Evolutionary conservation across 1,140 invertebrate species (phyloP).

Genomic region (Drosophila pectinifera): DNA sequence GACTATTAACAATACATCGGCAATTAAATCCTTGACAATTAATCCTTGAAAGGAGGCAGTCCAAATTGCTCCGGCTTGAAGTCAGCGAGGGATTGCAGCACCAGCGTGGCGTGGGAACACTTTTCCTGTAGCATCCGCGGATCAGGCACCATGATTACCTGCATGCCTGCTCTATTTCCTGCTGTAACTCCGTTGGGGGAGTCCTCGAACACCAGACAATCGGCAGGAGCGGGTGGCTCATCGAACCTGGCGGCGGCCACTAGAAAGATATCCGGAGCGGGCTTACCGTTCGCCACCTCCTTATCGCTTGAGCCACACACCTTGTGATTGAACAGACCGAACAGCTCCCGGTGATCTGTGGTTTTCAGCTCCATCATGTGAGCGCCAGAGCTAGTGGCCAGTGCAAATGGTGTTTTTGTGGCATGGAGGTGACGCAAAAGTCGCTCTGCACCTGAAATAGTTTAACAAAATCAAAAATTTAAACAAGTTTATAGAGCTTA

Average conservation of each 20-base stretch:
- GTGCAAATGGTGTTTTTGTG: conserved; percentile 92
- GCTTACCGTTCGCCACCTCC: conserved; percentile 96
- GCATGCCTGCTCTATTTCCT: conserved; percentile 93
- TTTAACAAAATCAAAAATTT: conserved; percentile 14
- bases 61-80: conserved; percentile 95
- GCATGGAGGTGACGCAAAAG: conserved; percentile 92
- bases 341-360: conserved; percentile 90
- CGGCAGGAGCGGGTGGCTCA: conserved; percentile 89
- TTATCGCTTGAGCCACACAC: conserved; percentile 93
- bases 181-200: conserved; percentile 94
- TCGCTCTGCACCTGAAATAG: conserved; percentile 90
- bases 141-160: conserved; percentile 95
- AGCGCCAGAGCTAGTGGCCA: conserved; percentile 95
- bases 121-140: conserved; percentile 87
- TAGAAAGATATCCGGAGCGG: conserved; percentile 96
- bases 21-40: conserved; percentile 12
- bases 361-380: conserved; percentile 92
- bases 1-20: not conserved
- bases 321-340: conserved; percentile 92
- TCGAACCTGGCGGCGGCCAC: conserved; percentile 93
- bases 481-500: too few relatives aligned
- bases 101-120: conserved; percentile 89
- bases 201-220: conserved; percentile 97
- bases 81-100: conserved; percentile 91
- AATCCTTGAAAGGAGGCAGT: conserved; percentile 89